A percentile compares a stretch with the other conserved stretches of the same genome.
These are phyloP conservation scores for Stegastes partitus DNA, from an alignment of 2,113 vertebrate genomes.

Conservation along the genomic window DNA sequence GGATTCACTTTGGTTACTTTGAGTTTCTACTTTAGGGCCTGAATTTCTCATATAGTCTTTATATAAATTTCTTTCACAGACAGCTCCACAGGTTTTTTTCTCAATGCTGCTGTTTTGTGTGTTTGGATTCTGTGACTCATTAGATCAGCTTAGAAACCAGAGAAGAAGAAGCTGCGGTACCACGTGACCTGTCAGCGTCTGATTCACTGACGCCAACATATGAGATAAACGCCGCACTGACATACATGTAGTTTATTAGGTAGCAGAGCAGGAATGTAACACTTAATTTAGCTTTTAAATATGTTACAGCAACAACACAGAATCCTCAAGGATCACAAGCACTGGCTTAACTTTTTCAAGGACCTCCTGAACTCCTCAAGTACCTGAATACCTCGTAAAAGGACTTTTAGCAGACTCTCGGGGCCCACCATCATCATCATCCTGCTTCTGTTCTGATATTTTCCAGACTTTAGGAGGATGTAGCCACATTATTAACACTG, in stretches of 20 bases:
- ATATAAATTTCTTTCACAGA: background rate
- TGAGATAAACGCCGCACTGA: background rate
- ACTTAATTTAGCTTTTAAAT: background rate
- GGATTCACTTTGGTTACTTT: too few species aligned
- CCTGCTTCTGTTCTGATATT: background rate
- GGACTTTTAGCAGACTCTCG: too few species aligned
- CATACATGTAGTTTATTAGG: too few species aligned
- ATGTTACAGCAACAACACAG: background rate
- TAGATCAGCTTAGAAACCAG: too few species aligned
- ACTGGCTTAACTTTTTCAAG: background rate
- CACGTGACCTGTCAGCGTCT: constrained; percentile 1
- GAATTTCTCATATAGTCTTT: too few species aligned
- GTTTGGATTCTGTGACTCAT: too few species aligned
- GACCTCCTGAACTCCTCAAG: background rate
- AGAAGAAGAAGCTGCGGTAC: background rate
- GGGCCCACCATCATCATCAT: too few species aligned
- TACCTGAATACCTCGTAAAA: background rate
- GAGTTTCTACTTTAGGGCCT: too few species aligned
- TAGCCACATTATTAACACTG: constrained; percentile 49
- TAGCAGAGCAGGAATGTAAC: too few species aligned
- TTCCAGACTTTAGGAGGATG: constrained; percentile 19
- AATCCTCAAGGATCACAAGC: background rate
- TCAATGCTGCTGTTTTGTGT: too few species aligned
- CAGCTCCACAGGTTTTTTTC: too few species aligned
- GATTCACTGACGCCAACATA: background rate